A percentile compares a stretch with the other conserved stretches of the same genome.
Evolutionary conservation across 2,797 vertebrate genomes (phyloP).

Genomic region (Zalophus californianus): DNA sequence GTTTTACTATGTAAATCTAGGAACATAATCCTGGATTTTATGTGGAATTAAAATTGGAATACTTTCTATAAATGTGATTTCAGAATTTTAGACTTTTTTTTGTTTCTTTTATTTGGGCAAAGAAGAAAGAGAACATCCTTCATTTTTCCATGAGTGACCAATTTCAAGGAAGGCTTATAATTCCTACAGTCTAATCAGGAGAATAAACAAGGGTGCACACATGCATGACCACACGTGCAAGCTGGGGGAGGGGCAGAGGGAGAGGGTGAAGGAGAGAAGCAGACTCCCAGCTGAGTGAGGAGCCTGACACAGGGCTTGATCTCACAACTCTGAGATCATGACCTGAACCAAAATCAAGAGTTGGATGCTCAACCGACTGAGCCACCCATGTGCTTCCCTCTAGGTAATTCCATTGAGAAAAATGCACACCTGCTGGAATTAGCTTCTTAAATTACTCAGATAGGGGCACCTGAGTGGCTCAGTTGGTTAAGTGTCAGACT

Average conservation of each 20-base stretch:
- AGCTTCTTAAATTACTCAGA: neutral
- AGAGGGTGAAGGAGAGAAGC: neutral
- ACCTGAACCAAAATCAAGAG: neutral
- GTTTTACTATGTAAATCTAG: neutral
- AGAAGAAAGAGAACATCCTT: neutral
- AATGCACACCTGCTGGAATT: neutral
- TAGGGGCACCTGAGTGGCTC: neutral
- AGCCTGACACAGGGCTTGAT: neutral
- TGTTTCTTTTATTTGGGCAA: neutral
- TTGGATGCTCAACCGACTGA: neutral
- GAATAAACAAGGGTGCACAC: neutral
- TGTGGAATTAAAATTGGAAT: neutral
- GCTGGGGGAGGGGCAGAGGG: neutral
- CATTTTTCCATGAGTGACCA: neutral
- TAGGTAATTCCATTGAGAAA: neutral
- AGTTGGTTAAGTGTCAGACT: neutral
- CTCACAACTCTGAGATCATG: neutral
- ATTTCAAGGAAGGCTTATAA: constrained; percentile 20
- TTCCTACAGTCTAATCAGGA: neutral
- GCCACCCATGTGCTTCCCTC: neutral
- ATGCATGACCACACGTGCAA: neutral
- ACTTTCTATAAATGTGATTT: neutral
- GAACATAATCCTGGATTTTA: neutral
- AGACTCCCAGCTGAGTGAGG: neutral
- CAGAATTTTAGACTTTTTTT: constrained; percentile 14